Evolutionary conservation across 1,140 invertebrate genomes (phyloP).

Genomic region (Micrasema minimum): DNA sequence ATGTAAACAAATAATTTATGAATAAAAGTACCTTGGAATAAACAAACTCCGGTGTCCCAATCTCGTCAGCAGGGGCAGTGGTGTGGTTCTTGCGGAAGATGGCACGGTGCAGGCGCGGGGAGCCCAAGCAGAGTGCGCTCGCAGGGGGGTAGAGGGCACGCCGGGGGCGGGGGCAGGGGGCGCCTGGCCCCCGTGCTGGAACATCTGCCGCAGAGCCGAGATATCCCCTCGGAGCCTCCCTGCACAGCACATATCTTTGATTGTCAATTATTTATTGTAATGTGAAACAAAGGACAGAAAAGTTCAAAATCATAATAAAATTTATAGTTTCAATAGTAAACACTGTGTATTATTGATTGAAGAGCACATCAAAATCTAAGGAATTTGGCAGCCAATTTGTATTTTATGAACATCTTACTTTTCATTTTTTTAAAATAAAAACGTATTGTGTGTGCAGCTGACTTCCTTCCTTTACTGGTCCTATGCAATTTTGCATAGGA

Average conservation of each 20-base stretch:
- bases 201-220: conserved; percentile 50
- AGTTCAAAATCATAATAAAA: no score
- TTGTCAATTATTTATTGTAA: no score
- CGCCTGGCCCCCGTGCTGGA: conserved; percentile 34
- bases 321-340: no score
- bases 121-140: conserved; percentile 70
- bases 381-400: no score
- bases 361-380: no score
- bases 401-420: no score
- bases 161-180: conserved; percentile 1
- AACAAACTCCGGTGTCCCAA: conserved; percentile 51
- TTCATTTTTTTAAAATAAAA: no score
- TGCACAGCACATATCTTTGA: conserved; percentile 5
- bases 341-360: no score
- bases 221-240: conserved; percentile 45
- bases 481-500: no score
- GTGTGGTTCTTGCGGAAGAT: conserved; percentile 67
- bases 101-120: conserved; percentile 72
- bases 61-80: conserved; percentile 40
- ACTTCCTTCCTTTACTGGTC: no score
- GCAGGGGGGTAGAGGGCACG: conserved; percentile 53
- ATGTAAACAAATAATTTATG: conserved; percentile 35
- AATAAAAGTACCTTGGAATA: conserved; percentile 47
- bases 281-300: no score
- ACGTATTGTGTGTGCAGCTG: no score